These are phyloP conservation scores for Emmelina monodactyla DNA, from an alignment of 2,888 invertebrate genomes.

Conservation along the genomic window DNA sequence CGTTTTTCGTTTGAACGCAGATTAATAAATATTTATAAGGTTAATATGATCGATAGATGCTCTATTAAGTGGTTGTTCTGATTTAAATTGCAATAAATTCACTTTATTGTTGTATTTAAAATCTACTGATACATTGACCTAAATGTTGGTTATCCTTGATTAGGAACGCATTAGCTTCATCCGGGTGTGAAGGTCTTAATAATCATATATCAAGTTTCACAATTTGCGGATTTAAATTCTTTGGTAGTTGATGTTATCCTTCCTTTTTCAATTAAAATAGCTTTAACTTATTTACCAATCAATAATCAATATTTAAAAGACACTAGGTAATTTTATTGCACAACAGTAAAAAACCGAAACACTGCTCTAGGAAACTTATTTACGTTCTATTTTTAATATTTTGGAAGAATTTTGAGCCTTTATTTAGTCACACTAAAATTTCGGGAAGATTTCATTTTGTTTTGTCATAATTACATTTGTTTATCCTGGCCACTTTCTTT, in stretches of 20 bases:
- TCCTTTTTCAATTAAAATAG: too few species aligned
- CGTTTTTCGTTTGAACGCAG: too few species aligned
- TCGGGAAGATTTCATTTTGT: not conserved
- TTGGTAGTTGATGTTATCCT: too few species aligned
- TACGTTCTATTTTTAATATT: constrained; percentile 3
- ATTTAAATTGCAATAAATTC: too few species aligned
- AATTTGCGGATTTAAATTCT: not conserved
- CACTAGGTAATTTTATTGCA: not conserved
- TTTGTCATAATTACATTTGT: too few species aligned
- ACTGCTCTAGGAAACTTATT: constrained; percentile 14
- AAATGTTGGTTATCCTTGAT: constrained; percentile 1
- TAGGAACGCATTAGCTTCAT: not conserved
- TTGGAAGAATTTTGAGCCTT: constrained; percentile 24
- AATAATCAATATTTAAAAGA: not conserved
- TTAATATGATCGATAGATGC: too few species aligned
- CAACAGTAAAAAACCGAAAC: constrained; percentile 12
- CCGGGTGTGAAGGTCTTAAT: not conserved
- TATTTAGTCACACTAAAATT: not conserved
- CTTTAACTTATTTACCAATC: too few species aligned
- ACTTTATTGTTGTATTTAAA: too few species aligned
- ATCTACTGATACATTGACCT: too few species aligned
- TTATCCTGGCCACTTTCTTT: too few species aligned
- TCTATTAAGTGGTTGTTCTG: too few species aligned
- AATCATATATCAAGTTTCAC: not conserved
- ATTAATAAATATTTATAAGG: too few species aligned